Conservation (phyloP, 2,888 invertebrate species). For the Leptinotarsa juncta region DNA sequence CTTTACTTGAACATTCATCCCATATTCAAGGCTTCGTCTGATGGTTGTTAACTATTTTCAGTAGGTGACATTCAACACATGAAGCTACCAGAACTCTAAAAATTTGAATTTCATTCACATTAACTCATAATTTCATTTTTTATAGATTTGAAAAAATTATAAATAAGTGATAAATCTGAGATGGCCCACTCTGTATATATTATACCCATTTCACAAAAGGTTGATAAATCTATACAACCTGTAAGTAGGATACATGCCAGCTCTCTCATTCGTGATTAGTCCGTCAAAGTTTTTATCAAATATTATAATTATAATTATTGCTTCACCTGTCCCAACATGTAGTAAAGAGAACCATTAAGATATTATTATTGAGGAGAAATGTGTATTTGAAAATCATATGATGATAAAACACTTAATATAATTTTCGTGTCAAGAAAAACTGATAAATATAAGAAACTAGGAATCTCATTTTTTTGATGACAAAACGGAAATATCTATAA, state of each 20-base stretch:
- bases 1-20: neutral
- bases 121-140: too few species aligned
- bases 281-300: constrained; percentile 21
- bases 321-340: constrained; percentile 5
- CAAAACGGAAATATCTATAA: too few species aligned
- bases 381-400: too few species aligned
- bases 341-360: neutral
- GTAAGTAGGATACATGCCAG: neutral
- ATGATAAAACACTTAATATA: too few species aligned
- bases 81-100: neutral
- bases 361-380: too few species aligned
- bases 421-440: too few species aligned
- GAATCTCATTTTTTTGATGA: too few species aligned
- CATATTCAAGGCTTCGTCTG: neutral
- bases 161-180: neutral
- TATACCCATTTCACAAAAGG: constrained; percentile 3
- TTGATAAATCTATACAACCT: constrained; percentile 7
- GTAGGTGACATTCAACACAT: neutral
- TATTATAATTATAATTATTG: constrained; percentile 24
- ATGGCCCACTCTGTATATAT: constrained; percentile 23
- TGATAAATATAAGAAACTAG: too few species aligned
- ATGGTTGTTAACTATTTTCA: neutral
- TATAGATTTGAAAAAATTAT: too few species aligned
- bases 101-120: neutral
- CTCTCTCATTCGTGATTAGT: neutral